Conservation (phyloP, 2,888 invertebrate genomes). For the Drosophila greeni region DNA sequence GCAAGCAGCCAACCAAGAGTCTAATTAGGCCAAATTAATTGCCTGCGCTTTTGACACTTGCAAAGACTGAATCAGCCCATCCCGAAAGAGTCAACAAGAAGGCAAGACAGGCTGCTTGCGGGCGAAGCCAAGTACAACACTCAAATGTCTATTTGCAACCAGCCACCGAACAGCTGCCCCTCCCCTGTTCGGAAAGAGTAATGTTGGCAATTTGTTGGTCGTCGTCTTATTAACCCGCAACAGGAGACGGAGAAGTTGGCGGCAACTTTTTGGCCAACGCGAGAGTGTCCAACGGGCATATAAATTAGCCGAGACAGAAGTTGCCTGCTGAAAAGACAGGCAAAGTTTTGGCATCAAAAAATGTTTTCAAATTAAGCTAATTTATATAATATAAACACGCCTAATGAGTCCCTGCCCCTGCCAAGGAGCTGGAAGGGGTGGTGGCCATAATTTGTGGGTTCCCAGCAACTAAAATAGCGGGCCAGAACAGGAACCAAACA, state of each 20-base stretch:
- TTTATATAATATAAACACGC: slow-evolving; percentile 73
- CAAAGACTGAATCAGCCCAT: slow-evolving; percentile 51
- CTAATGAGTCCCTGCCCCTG: slow-evolving; percentile 62
- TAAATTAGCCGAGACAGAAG: slow-evolving; percentile 67
- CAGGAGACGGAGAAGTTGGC: slow-evolving; percentile 60
- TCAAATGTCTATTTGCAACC: slow-evolving; percentile 70
- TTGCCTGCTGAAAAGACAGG: slow-evolving; percentile 49
- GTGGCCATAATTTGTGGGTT: slow-evolving; percentile 29
- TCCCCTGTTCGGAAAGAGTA: slow-evolving; percentile 50
- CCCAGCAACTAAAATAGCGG: slow-evolving; percentile 6
- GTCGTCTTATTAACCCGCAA: slow-evolving; percentile 70
- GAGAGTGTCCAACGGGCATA: slow-evolving; percentile 73
- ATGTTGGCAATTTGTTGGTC: slow-evolving; percentile 70
- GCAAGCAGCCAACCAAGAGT: slow-evolving; percentile 64
- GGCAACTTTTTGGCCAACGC: slow-evolving; percentile 70
- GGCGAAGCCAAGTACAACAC: slow-evolving; percentile 63
- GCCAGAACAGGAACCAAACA: slow-evolving; percentile 25
- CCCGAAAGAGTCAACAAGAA: slow-evolving; percentile 59
- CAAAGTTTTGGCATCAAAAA: slow-evolving; percentile 72
- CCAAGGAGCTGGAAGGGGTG: slow-evolving; percentile 17
- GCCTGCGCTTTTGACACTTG: slow-evolving; percentile 73
- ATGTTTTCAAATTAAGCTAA: slow-evolving; percentile 73
- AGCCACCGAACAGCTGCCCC: slow-evolving; percentile 11
- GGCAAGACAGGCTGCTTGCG: slow-evolving; percentile 40
- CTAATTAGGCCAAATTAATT: slow-evolving; percentile 71